Base-by-base conservation (phyloP, 2,797 vertebrate species). In the Catamblyrhynchus diadema region DNA sequence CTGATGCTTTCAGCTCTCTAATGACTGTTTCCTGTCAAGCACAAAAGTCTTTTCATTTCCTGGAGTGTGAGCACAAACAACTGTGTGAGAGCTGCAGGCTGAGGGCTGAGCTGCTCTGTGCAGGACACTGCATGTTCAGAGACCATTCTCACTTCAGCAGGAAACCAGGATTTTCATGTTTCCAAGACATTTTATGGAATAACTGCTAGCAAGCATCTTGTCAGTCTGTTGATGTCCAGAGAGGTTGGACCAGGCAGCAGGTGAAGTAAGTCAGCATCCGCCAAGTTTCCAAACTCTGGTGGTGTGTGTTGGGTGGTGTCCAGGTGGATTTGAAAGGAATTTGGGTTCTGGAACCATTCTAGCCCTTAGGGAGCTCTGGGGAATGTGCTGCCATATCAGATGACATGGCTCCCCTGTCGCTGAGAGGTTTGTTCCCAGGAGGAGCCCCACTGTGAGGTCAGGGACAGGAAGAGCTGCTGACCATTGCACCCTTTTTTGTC, bases 1-100 rank as follows among this genome's bases (percentile, higher is more conserved):
- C 54, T 65, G 61, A 44, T 91, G 82, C 66, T 91, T 87, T 88
- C 42, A 17, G 57, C 75, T 90, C 16, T 86, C 3, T 78, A 86
- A 88, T 90, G 30, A n/a, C 65, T 54, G 50, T 75, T 93, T n/a
- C 33, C 69, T 54, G 39, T 78, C 85, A 91, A 4, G n/a, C 60
- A 39, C 23, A 2, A 12, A 77, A 86, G 30, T 28, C 3, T 82
- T 60, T 60, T 81, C 12, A 71, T 90, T 88, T 95, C 57, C 77
- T 59, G 61, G n/a, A 47, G 11, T 9, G 9, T 30, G 75, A 86
- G 22, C 25, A n/a, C 50, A 54, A 92, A 71, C 30, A 80, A 13
- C 15, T 3, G 10, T 51, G 59, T 7, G 37, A n/a, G 57, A 60
- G 66, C 51, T 0, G 0, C 51, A 25, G 59, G 33, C 83, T 69